These are phyloP conservation scores for Cygnus atratus DNA, from an alignment of 2,113 vertebrate genomes.

Conservation along the genomic window DNA sequence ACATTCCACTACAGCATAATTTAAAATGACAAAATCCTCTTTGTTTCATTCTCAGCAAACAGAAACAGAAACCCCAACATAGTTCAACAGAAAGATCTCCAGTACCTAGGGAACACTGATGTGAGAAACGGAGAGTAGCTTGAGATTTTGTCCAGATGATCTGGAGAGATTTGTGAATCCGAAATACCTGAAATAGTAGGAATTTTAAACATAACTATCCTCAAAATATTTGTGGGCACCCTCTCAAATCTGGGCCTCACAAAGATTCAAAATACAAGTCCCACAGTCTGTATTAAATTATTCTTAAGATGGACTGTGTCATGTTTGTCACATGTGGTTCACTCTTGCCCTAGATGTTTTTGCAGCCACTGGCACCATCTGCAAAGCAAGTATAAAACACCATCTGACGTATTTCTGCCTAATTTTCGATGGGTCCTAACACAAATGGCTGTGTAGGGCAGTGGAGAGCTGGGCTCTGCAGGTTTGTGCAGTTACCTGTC, in stretches of 20 bases:
- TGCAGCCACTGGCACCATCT: background rate
- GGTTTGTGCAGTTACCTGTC: slow-evolving; percentile 26
- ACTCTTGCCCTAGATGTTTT: background rate
- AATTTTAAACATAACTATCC: background rate
- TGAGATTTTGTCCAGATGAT: background rate
- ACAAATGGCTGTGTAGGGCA: background rate
- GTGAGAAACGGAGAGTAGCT: background rate
- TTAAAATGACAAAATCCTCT: background rate
- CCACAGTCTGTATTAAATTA: background rate
- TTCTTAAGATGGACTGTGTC: background rate
- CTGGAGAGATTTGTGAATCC: background rate
- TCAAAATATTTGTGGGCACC: background rate
- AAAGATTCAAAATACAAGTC: background rate
- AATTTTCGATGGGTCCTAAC: background rate
- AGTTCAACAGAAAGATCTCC: background rate
- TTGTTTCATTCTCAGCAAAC: background rate
- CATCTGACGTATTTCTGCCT: background rate
- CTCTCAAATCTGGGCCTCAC: background rate
- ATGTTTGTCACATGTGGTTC: background rate
- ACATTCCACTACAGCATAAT: background rate
- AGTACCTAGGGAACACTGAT: background rate
- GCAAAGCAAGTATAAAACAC: background rate
- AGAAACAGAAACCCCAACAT: background rate
- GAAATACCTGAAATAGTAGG: background rate
- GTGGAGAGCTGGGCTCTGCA: background rate